Percentiles rank a stretch among this genome's conserved stretches.
These are phyloP conservation scores for Diglossa cyanea DNA, from an alignment of 2,797 vertebrate species.

Conservation along the genomic window DNA sequence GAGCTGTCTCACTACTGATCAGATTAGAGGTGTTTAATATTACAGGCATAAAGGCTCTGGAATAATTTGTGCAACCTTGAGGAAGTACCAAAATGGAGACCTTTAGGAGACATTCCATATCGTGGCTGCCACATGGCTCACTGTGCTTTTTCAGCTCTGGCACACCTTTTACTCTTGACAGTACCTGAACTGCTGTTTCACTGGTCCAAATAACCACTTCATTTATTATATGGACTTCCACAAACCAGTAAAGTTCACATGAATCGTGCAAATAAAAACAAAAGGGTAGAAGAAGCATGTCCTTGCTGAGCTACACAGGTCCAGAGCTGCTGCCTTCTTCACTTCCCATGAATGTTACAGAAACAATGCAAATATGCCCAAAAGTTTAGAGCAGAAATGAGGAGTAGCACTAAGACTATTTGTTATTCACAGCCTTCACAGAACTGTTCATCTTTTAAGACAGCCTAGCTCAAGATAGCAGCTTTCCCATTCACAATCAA, in stretches of 20 bases:
- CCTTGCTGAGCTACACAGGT: background rate
- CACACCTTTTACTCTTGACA: background rate
- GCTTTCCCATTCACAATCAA: background rate
- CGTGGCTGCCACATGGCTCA: background rate
- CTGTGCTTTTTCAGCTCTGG: background rate
- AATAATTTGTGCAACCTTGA: background rate
- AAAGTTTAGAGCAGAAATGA: background rate
- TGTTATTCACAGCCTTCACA: conserved; percentile 4
- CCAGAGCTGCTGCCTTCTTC: background rate
- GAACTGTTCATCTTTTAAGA: background rate
- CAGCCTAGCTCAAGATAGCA: background rate
- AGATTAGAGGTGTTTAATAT: background rate
- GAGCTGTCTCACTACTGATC: background rate
- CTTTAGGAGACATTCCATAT: background rate
- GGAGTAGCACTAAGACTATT: background rate
- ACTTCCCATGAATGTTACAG: background rate
- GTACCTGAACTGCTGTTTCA: background rate
- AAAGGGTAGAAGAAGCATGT: background rate
- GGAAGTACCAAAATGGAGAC: background rate
- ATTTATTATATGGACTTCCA: background rate
- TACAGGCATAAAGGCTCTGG: background rate
- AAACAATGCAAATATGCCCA: background rate
- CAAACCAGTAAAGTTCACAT: background rate
- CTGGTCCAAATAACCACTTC: background rate
- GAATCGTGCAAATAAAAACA: background rate